Evolutionary conservation across 1,140 invertebrate species (phyloP), one percentile per base, ranked within the genome.

Genomic region (Paracyclopina nana): DNA sequence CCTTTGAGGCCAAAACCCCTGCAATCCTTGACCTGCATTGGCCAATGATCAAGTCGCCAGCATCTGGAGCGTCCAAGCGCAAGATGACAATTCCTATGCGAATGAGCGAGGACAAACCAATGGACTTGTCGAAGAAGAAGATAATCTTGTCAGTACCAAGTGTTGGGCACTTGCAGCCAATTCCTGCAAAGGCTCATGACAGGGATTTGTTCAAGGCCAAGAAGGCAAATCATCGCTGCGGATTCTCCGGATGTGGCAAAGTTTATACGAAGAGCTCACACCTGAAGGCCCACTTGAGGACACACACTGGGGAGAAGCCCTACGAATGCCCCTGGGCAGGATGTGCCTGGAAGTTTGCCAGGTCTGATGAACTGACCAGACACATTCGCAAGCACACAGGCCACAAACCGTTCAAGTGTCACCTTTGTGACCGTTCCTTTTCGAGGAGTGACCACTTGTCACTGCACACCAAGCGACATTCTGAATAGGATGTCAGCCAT

Each of bases 191-290:
- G n/a, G n/a, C n/a, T n/a, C n/a, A n/a, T n/a, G n/a, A n/a, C n/a
- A n/a, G n/a, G n/a, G n/a, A n/a, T n/a, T n/a, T n/a, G n/a, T n/a
- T n/a, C n/a, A n/a, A n/a, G n/a, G n/a, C n/a, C n/a, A n/a, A n/a
- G n/a, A n/a, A n/a, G n/a, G n/a, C n/a, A n/a, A 38, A 38, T 24
- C 34, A 38, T 20, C n/a, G 14, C n/a, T 38, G 34, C 20, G 34
- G 20, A 5, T 38, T 38, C 34, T 20, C 34, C n/a, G 34, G 34
- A 16, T 38, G 34, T 38, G 34, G 20, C 34, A 57, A 90, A 66
- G 81, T 88, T n/a, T 90, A 90, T 67, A 90, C 85, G 34, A 90
- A 90, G 65, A 88, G 84, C 64, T 87, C 82, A 24, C 85, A 90
- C 65, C 74, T 90, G 22, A 90, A 90, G 66, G 84, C 85, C 26